Conservation (phyloP, 1,140 invertebrate genomes). For the Anagrus nilaparvatae region DNA sequence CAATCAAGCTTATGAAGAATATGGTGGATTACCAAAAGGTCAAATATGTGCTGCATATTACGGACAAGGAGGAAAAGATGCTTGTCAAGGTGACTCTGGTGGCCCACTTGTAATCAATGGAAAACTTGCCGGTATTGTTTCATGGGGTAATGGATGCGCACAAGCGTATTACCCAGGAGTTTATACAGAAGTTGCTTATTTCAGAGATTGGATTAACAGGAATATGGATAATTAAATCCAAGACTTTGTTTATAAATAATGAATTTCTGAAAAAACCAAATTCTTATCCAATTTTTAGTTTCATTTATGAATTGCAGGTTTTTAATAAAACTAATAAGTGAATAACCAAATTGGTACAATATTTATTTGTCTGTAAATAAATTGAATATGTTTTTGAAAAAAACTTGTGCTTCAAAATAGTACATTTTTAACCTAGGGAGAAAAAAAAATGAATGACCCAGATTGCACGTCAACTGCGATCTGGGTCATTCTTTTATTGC, state of each 20-base stretch:
- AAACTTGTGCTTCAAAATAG: neutral
- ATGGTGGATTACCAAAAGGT: constrained; percentile 20
- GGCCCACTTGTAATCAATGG: constrained; percentile 32
- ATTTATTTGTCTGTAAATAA: no score
- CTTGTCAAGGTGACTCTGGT: constrained; percentile 42
- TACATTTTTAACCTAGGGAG: no score
- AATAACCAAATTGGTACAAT: no score
- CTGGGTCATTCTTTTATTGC: no score
- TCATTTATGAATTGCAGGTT: no score
- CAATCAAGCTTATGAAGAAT: constrained; percentile 12
- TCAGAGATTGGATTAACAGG: constrained; percentile 35
- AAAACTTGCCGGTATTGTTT: constrained; percentile 44
- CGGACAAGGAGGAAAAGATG: constrained; percentile 37
- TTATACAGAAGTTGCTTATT: constrained; percentile 40
- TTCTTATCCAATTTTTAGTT: no score
- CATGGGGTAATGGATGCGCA: constrained; percentile 48
- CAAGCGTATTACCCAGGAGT: constrained; percentile 39
- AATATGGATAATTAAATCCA: no score
- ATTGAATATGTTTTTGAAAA: neutral
- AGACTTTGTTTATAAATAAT: no score
- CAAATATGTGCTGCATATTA: constrained; percentile 40
- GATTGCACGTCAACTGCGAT: no score
- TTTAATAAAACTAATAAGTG: no score
- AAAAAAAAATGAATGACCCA: no score
- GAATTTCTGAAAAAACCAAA: no score